Conservation (phyloP, 2,113 vertebrate species). For the Petrocephalus zakoni region DNA sequence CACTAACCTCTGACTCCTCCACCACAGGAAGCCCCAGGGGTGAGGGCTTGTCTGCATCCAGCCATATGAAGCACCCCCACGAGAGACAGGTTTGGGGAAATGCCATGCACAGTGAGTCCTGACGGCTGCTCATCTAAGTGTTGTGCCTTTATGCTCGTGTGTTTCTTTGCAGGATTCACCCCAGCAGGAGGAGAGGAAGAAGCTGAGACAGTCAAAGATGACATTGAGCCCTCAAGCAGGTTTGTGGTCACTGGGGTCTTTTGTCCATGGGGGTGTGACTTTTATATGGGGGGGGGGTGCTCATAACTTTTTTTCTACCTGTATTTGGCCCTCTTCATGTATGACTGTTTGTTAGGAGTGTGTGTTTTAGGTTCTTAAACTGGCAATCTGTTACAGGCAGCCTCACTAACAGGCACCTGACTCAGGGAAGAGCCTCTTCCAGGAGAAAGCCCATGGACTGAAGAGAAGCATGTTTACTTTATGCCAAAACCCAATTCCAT, state of each 20-base stretch:
- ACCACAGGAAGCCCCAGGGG: not conserved
- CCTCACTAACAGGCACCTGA: conserved; percentile 72
- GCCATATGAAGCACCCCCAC: conserved; percentile 56
- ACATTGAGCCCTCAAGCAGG: conserved; percentile 82
- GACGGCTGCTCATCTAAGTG: not conserved
- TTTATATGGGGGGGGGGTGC: not conserved
- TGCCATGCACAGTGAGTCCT: not conserved
- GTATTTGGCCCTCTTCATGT: not conserved
- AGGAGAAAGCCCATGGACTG: conserved; percentile 78
- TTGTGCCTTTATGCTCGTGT: not conserved
- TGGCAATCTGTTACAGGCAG: conserved; percentile 64
- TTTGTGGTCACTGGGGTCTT: conserved; percentile 36
- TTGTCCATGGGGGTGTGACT: not conserved
- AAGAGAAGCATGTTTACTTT: conserved; percentile 42
- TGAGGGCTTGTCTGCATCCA: conserved; percentile 41
- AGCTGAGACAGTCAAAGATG: conserved; percentile 68
- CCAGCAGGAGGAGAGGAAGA: conserved; percentile 75
- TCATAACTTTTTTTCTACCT: not conserved
- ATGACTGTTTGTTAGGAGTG: not conserved
- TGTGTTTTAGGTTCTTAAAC: not conserved
- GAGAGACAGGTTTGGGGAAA: conserved; percentile 65
- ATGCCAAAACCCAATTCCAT: not conserved
- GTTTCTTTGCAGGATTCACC: not conserved
- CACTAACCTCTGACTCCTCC: not conserved
- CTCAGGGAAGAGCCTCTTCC: conserved; percentile 73